These are phyloP conservation scores for Morpho deidamia DNA, from an alignment of 2,888 invertebrate species.

Conservation along the genomic window DNA sequence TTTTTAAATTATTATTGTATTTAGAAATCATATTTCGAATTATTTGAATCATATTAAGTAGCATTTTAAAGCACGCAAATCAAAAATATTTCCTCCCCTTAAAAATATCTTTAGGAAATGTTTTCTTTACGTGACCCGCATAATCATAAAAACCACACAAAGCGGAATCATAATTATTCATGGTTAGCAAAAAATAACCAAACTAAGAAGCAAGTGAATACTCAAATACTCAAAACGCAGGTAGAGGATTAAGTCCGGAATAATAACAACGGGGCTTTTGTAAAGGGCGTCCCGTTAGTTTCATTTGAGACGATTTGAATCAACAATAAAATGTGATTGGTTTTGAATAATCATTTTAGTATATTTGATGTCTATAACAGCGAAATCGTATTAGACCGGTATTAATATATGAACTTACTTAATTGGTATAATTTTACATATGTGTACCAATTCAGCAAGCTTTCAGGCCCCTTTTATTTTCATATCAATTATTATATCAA, in stretches of 20 bases:
- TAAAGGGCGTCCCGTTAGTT: slow-evolving; percentile 58
- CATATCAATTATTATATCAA: too few relatives aligned
- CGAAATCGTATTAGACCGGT: background rate
- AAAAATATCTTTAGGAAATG: background rate
- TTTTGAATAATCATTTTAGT: slow-evolving; percentile 7
- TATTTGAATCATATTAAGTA: too few relatives aligned
- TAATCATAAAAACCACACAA: slow-evolving; percentile 26
- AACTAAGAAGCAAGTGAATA: slow-evolving; percentile 61
- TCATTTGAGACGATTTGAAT: slow-evolving; percentile 43
- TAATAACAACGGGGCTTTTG: slow-evolving; percentile 46
- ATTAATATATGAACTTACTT: background rate
- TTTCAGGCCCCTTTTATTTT: too few relatives aligned
- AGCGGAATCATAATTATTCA: slow-evolving; percentile 43
- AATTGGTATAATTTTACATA: too few relatives aligned
- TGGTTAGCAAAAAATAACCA: slow-evolving; percentile 44
- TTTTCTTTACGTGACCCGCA: slow-evolving; percentile 8
- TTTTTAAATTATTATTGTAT: too few relatives aligned
- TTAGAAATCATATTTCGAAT: too few relatives aligned
- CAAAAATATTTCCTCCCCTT: too few relatives aligned
- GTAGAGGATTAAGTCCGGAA: slow-evolving; percentile 44
- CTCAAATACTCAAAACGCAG: slow-evolving; percentile 55
- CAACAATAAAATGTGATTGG: slow-evolving; percentile 48
- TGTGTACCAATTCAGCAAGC: too few relatives aligned
- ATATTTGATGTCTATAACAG: background rate
- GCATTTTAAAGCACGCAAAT: too few relatives aligned